These are phyloP conservation scores for Trissoscelio sp. DNA, from an alignment of 2,888 invertebrate genomes.

Conservation along the genomic window DNA sequence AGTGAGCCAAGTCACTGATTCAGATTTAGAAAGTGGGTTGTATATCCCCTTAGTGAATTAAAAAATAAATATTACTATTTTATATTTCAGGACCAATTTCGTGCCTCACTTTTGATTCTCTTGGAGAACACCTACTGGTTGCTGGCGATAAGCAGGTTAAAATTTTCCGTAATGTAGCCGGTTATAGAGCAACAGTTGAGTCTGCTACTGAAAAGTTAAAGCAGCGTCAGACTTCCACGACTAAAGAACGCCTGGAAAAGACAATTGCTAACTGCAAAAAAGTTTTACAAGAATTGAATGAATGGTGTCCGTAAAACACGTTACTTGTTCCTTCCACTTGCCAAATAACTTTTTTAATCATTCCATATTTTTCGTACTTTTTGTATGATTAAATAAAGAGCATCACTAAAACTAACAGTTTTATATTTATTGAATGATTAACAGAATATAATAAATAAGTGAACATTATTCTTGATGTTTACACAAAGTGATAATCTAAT, in stretches of 20 bases:
- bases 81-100: slow-evolving; percentile 87
- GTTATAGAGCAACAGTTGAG: slow-evolving; percentile 85
- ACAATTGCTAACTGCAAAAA: slow-evolving; percentile 87
- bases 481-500: no score
- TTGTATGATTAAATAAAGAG: slow-evolving; percentile 54
- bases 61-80: no score
- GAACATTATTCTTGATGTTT: no score
- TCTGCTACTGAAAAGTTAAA: slow-evolving; percentile 85
- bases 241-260: slow-evolving; percentile 89
- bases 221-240: slow-evolving; percentile 88
- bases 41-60: no score
- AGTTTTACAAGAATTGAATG: slow-evolving; percentile 80
- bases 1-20: no score
- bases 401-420: slow-evolving; percentile 2
- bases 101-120: slow-evolving; percentile 89
- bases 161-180: slow-evolving; percentile 92
- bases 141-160: slow-evolving; percentile 91
- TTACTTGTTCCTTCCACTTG: slow-evolving; percentile 27
- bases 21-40: no score
- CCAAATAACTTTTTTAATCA: slow-evolving; percentile 25
- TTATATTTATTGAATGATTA: not conserved
- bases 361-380: slow-evolving; percentile 54
- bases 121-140: slow-evolving; percentile 89
- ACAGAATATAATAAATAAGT: no score
- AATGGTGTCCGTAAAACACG: slow-evolving; percentile 73